Base-by-base conservation (phyloP, 2,888 invertebrate species). In the Nycteola revayana region DNA sequence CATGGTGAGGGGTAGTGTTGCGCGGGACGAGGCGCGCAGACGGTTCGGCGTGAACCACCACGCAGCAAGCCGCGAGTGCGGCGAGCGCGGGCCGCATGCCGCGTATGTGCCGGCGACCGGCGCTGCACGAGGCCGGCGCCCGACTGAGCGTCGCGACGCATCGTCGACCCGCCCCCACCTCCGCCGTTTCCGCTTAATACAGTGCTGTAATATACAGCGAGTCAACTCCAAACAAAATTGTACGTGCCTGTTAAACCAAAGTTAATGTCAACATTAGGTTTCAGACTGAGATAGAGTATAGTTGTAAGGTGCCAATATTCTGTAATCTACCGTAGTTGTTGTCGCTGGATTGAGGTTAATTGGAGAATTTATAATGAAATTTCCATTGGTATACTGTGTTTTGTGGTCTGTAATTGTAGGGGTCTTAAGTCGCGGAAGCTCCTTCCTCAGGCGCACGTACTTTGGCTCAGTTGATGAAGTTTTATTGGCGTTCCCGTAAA, bases 41-140 rank as follows among this genome's bases (percentile, higher is more conserved):
- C 57, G 79, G 79, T 71, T 78, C 80, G 67, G 81, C 85, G 80
- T 73, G 78, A 59, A 74, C 79, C 69, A 73, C 77, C 75, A 72
- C 81, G 76, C 80, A 77, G 70, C 78, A 83, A 56, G 77, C 84
- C 78, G 83, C 85, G 75, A 84, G 74, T 72, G 87, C 86, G 57
- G 46, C 46, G 53, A 57, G 42, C 84, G 85, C 84, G 83, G 69
- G 73, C 76, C 81, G 86, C 87, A 84, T 85, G 75, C 83, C 84
- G 71, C 82, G 83, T 78, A 75, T 71, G 74, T 75, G 66, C 56
- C 77, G 67, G 77, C 85, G 75, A 80, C 83, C 83, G 85, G 81
- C 87, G 79, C 84, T 75, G 76, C 72, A 70, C 75, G 71, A 67
- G 77, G 83, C 83, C 75, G 85, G 86, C 84, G 85, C 85, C 81